phyloP scores from a whole-genome alignment of 2,888 invertebrate species.

The Drosophila macrothrix region DNA sequence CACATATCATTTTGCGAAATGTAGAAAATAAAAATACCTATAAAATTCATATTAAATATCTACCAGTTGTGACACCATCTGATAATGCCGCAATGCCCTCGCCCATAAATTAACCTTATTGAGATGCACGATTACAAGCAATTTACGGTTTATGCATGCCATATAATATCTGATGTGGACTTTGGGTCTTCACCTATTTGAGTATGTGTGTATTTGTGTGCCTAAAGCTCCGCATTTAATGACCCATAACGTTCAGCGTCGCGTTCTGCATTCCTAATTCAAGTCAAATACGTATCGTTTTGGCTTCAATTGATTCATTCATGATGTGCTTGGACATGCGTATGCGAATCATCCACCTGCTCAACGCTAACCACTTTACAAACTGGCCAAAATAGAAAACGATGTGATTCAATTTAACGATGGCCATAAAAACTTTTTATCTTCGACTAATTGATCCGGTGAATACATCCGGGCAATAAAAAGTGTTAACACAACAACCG shows the following conservation, averaged over 20 bases:
- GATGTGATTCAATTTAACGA: slow-evolving; percentile 59
- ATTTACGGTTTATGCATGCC: slow-evolving; percentile 74
- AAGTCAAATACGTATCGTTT: not conserved
- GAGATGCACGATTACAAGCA: slow-evolving; percentile 72
- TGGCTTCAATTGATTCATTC: slow-evolving; percentile 51
- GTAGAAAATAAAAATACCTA: slow-evolving; percentile 19
- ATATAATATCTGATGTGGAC: slow-evolving; percentile 56
- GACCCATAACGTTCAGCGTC: slow-evolving; percentile 60
- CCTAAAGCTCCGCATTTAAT: slow-evolving; percentile 66
- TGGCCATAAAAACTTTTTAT: slow-evolving; percentile 60
- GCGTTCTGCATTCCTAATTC: slow-evolving; percentile 62
- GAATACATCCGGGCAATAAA: slow-evolving; percentile 66
- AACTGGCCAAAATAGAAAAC: slow-evolving; percentile 51
- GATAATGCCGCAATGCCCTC: slow-evolving; percentile 54
- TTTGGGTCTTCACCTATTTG: slow-evolving; percentile 17
- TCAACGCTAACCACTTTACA: slow-evolving; percentile 38
- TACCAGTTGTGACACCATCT: slow-evolving; percentile 70
- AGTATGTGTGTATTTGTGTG: not conserved
- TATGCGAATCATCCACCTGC: slow-evolving; percentile 32
- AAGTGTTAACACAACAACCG: slow-evolving; percentile 41
- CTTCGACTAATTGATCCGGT: slow-evolving; percentile 64
- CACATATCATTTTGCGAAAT: slow-evolving; percentile 49
- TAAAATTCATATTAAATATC: slow-evolving; percentile 59
- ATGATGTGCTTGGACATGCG: slow-evolving; percentile 50
- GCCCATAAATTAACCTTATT: slow-evolving; percentile 66